Base-by-base conservation (phyloP, 92 coral and sea anemone genomes). In the Actinernus sp. region DNA sequence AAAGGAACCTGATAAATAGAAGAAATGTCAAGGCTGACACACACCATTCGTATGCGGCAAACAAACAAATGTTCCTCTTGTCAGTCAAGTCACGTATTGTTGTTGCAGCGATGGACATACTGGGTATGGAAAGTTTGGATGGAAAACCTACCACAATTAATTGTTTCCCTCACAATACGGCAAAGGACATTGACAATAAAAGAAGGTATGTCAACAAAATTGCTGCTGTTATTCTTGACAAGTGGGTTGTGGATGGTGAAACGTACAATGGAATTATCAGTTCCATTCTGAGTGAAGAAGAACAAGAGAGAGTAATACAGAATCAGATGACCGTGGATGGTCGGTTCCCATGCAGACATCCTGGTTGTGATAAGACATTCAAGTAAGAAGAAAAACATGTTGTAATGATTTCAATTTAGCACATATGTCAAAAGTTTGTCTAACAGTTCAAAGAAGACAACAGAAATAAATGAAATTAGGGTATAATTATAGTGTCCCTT, bases 1-100 rank as follows among this genome's bases (percentile, higher is more conserved):
- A 77, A 49, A 49, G 69, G n/a, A 77, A 77, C 18, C 17, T 37
- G 2, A 77, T 77, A 16, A 77, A 77, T 50, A 6, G 84, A n/a
- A n/a, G n/a, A n/a, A n/a, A n/a, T n/a, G n/a, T n/a, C n/a, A n/a
- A n/a, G n/a, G n/a, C n/a, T n/a, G 77, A 77, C 40, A 61, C 53
- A 10, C 52, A 56, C 2, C 61, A 65, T 34, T 66, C 76, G 1
- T 66, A 77, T 45, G 82, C 82, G 16, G 68, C 65, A 6, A 56
- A 67, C 61, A 77, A 77, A 28, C 69, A 66, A 50, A 44, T 77
- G 68, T 77, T 77, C 38, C 3, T 66, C 26, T 17, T 77, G 48
- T 68, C 68, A 10, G 11, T 66, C n/a, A n/a, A n/a, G n/a, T n/a
- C n/a, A n/a, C n/a, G n/a, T n/a, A n/a, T n/a, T n/a, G n/a, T n/a